Evolutionary conservation across 2,888 invertebrate species (phyloP), one percentile per base, ranked within the genome.

Genomic region (Pycnomerus fuliginosus): DNA sequence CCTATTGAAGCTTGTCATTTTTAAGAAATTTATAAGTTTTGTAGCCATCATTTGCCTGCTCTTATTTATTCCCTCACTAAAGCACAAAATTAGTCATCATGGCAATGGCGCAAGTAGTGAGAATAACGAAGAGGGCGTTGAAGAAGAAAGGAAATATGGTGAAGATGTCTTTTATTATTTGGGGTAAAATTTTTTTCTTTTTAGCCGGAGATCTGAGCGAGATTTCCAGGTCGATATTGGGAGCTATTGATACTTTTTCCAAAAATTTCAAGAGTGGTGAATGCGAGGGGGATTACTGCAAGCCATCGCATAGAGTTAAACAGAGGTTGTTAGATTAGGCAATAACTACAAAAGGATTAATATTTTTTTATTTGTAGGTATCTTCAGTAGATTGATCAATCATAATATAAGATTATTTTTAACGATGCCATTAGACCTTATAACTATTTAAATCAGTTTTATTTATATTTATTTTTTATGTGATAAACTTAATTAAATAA

Each of bases 11-110:
- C 68, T 89, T 34, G 72, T 89, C 2, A 83, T 90, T 55, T 88
- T 90, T 67, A 90, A 90, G 71, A 85, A 89, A 70, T 80, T 88
- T 35, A 83, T 90, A 42, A 87, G 87, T 56, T 87, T 89, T 70
- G 80, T 89, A 25, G 88, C 84, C 0, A 76, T 87, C 3, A 79
- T 88, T 56, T 88, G 84, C 62, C 75, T 89, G 63, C 69, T 90
- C 55, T 71, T 90, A 35, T 87, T 89, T 63, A 80, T 89, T 52
- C 89, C 90, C 1, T 57, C 64, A 28, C 53, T 72, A 44, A 71
- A 71, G 43, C 55, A 65, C 10, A 61, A 61, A 34, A 31, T 24
- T n/a, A 36, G 36, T n/a, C 22, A 30, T n/a, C 23, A n/a, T n/a
- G n/a, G 30, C n/a, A 31, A 43, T 10, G 31, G 20, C 3, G 36